A percentile compares a stretch with the other conserved stretches of the same genome.
These are phyloP conservation scores for Polydrusus tereticollis DNA, from an alignment of 2,888 invertebrate genomes.

Conservation along the genomic window DNA sequence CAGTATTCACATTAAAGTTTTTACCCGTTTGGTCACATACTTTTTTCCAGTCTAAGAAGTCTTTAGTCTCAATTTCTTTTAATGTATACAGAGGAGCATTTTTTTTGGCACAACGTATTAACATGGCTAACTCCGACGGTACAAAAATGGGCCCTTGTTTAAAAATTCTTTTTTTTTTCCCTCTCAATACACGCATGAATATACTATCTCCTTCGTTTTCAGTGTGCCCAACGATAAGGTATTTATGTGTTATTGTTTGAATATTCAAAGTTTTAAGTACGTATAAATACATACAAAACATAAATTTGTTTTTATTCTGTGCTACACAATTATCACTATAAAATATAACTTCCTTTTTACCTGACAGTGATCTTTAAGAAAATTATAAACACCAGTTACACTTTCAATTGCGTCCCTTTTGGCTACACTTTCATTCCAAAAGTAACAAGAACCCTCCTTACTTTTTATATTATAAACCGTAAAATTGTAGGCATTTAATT, in stretches of 20 bases:
- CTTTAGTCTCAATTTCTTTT: slow-evolving; percentile 10
- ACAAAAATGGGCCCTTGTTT: slow-evolving; percentile 5
- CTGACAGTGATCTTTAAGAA: slow-evolving; percentile 1
- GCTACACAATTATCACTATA: no score
- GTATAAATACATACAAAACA: no score
- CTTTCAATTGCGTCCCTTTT: background rate
- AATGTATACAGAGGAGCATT: background rate
- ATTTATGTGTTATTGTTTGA: no score
- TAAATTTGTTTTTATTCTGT: no score
- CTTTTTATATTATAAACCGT: slow-evolving; percentile 2
- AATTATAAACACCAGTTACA: no score
- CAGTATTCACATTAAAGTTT: slow-evolving; percentile 13
- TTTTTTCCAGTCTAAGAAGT: slow-evolving; percentile 11
- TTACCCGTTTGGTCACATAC: slow-evolving; percentile 6
- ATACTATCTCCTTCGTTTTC: slow-evolving; percentile 19
- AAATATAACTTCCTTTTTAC: slow-evolving; percentile 1
- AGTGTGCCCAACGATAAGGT: slow-evolving; percentile 3
- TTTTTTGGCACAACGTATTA: slow-evolving; percentile 5
- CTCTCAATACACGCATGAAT: slow-evolving; percentile 11
- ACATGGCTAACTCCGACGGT: background rate
- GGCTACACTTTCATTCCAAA: slow-evolving; percentile 11
- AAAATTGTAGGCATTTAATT: no score
- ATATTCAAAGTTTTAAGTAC: no score
- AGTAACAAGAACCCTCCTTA: slow-evolving; percentile 8
- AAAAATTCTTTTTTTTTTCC: slow-evolving; percentile 7